Evolutionary conservation across 2,113 vertebrate genomes (phyloP).

Genomic region (Anguilla rostrata): DNA sequence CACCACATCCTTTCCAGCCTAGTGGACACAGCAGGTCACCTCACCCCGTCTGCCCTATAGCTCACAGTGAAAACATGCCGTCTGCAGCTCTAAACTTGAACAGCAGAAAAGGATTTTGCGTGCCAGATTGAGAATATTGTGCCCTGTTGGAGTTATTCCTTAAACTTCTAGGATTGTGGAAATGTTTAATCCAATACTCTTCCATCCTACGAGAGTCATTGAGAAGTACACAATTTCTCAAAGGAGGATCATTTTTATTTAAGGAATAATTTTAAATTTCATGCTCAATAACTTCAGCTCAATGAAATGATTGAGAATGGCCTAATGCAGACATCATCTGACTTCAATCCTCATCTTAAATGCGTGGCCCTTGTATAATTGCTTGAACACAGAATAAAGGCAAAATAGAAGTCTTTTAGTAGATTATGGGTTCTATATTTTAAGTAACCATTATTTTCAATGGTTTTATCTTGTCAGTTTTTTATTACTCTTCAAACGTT

Average conservation of each 20-base stretch:
- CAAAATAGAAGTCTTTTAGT: neutral
- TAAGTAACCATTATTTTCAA: neutral
- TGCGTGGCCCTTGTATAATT: neutral
- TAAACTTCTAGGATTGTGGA: neutral
- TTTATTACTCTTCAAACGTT: neutral
- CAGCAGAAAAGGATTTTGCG: neutral
- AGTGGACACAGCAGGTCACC: conserved; percentile 8
- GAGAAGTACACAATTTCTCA: too few relatives aligned
- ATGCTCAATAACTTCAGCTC: neutral
- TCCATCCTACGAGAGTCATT: neutral
- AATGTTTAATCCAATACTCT: neutral
- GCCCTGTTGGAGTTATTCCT: neutral
- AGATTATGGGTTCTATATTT: neutral
- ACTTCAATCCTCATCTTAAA: neutral
- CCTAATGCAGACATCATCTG: neutral
- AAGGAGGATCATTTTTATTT: too few relatives aligned
- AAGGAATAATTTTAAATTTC: too few relatives aligned
- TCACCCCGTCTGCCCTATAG: neutral
- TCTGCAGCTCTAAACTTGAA: neutral
- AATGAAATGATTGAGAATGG: neutral
- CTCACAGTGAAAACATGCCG: neutral
- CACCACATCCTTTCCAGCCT: conserved; percentile 14
- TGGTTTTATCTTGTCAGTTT: neutral
- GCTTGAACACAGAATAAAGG: neutral
- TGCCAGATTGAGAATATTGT: neutral